Evolutionary conservation across 1,140 invertebrate species (phyloP).

Genomic region (Nasonia vitripennis): DNA sequence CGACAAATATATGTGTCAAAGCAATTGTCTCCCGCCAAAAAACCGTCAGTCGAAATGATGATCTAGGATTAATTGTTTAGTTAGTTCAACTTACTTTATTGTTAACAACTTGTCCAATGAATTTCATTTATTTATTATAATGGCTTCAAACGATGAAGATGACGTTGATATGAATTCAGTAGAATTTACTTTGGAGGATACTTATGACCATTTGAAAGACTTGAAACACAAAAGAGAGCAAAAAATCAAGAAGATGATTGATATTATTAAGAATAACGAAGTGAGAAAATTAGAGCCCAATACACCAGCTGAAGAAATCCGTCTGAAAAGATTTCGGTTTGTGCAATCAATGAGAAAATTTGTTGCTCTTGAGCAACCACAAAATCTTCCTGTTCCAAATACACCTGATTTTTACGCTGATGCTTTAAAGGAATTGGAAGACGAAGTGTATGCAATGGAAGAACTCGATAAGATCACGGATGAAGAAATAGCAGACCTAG

Average conservation of each 20-base stretch:
- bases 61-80: no score
- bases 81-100: no score
- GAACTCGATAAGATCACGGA: conserved; percentile 44
- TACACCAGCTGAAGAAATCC: conserved; percentile 54
- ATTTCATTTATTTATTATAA: background rate
- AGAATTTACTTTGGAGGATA: conserved; percentile 61
- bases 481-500: conserved; percentile 45
- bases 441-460: conserved; percentile 49
- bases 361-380: conserved; percentile 54
- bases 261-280: conserved; percentile 56
- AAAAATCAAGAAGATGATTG: conserved; percentile 59
- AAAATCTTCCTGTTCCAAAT: conserved; percentile 60
- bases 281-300: conserved; percentile 9
- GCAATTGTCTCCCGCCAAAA: no score
- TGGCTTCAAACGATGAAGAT: background rate
- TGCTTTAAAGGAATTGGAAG: conserved; percentile 57
- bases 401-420: conserved; percentile 59
- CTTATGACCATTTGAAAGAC: conserved; percentile 58
- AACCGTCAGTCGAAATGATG: no score
- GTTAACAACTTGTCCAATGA: no score
- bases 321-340: conserved; percentile 54
- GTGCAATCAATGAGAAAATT: conserved; percentile 54
- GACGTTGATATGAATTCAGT: background rate
- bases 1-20: no score
- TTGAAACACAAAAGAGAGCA: conserved; percentile 46